Base-by-base conservation (phyloP, 2,797 vertebrate species). In the Cryptoprocta ferox region DNA sequence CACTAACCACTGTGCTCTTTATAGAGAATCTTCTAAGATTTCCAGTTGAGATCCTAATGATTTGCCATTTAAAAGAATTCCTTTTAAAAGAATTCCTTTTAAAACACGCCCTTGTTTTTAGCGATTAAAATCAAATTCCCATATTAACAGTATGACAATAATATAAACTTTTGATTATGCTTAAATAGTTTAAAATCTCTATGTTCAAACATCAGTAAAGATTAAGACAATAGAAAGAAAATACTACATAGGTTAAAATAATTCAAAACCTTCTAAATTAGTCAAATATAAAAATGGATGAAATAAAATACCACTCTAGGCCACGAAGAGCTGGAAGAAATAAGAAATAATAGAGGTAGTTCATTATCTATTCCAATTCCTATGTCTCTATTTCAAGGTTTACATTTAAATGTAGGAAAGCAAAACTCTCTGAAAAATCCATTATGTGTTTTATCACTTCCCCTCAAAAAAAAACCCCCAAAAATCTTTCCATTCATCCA, bases 241-340 rank as follows among this genome's bases (percentile, higher is more conserved):
- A 82, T 32, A 86, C 26, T 39, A 24, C 15, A 15, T 86, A 84
- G 66, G 32, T 63, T 70, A 71, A 95, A 96, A 95, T 84, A 66
- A 96, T 81, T 93, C 71, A 96, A 78, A 96, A 90, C n/a, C 76
- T 93, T 75, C n/a, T 75, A 93, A 94, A 76, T 70, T 79, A 86
- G 70, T 76, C 75, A 91, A 96, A 86, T 9, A 94, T 83, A 32
- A 93, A 95, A 95, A 97, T 42, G 61, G 8, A 7, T 81, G 5
- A 94, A 89, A 96, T 37, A 24, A 75, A 88, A 94, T 90, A 91
- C 13, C 6, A 61, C 21, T 70, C 48, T 3, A 24, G 37, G 32
- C 32, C 80, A 78, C 0, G 9, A 56, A 88, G 84, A 42, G 7
- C 16, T 26, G 21, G 94, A 76, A n/a, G 42, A n/a, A 87, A 95